phyloP scores from a whole-genome alignment of 2,888 invertebrate species.

The Pammene fasciana region DNA sequence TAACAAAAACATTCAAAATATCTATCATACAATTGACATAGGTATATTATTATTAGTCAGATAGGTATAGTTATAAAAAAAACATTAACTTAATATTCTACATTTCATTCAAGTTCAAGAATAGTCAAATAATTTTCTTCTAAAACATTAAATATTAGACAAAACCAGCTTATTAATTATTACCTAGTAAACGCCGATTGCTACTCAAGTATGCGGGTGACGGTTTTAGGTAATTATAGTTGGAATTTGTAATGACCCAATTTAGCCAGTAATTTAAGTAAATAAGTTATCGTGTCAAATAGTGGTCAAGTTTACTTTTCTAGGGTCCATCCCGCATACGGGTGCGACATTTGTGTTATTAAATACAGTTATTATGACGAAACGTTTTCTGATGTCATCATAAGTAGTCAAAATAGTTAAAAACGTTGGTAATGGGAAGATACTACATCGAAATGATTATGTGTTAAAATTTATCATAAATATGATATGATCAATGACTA shows the following conservation, averaged over 20 bases:
- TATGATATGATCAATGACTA: too few relatives aligned
- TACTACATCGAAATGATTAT: too few relatives aligned
- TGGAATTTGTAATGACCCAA: background rate
- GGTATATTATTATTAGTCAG: too few relatives aligned
- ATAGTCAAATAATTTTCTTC: too few relatives aligned
- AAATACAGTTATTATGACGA: background rate
- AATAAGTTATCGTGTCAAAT: background rate
- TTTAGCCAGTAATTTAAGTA: slow-evolving; percentile 1
- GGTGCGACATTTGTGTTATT: background rate
- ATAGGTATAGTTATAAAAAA: too few relatives aligned
- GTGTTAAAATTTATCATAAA: too few relatives aligned
- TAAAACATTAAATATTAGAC: background rate
- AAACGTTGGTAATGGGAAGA: too few relatives aligned
- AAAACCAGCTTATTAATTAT: background rate
- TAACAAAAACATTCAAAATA: too few relatives aligned
- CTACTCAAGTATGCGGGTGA: slow-evolving; percentile 2
- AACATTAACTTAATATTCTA: too few relatives aligned
- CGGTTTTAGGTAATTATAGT: slow-evolving; percentile 1
- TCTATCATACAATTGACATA: too few relatives aligned
- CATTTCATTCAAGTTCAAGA: too few relatives aligned
- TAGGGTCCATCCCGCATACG: slow-evolving; percentile 3
- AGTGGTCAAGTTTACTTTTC: background rate
- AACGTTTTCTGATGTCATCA: slow-evolving; percentile 10
- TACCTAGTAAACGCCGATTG: background rate
- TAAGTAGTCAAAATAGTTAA: too few relatives aligned